phyloP scores from a whole-genome alignment of 2,888 invertebrate genomes.

The Silvanus unidentatus region DNA sequence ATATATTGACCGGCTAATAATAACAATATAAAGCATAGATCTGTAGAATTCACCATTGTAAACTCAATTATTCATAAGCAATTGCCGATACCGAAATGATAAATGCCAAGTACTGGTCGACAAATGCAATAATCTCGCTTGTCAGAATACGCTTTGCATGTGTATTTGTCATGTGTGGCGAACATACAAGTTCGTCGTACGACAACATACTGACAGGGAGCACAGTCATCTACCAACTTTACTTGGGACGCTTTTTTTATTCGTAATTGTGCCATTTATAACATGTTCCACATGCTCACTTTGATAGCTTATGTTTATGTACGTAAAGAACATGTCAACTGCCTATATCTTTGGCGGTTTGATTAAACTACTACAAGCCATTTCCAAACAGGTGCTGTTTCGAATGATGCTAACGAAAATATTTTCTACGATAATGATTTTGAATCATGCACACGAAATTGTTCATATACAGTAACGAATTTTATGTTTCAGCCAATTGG shows the following conservation, averaged over 20 bases:
- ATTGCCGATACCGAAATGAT: slow-evolving; percentile 32
- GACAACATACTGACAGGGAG: too few species aligned
- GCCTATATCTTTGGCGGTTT: slow-evolving; percentile 29
- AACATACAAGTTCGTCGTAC: slow-evolving; percentile 2
- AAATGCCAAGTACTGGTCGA: slow-evolving; percentile 34
- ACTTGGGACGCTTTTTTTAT: too few species aligned
- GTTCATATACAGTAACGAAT: too few species aligned
- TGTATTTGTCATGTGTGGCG: slow-evolving; percentile 28
- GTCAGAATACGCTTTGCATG: slow-evolving; percentile 24
- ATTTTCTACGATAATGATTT: too few species aligned
- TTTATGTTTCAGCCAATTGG: too few species aligned
- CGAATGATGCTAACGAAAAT: too few species aligned
- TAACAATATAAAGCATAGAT: neutral
- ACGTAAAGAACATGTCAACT: slow-evolving; percentile 28
- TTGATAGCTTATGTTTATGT: slow-evolving; percentile 27
- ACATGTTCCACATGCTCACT: slow-evolving; percentile 29
- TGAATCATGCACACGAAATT: too few species aligned
- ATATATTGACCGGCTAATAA: neutral
- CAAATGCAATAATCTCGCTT: slow-evolving; percentile 34
- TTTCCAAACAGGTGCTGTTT: neutral
- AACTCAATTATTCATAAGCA: slow-evolving; percentile 36
- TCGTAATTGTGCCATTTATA: slow-evolving; percentile 22
- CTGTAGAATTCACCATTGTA: slow-evolving; percentile 20
- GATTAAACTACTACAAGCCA: too few species aligned
- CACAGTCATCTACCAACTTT: too few species aligned